Evolutionary conservation across 2,113 vertebrate species (phyloP), one percentile per base, ranked within the genome.

Genomic region (Sinocyclocheilus anophthalmus): DNA sequence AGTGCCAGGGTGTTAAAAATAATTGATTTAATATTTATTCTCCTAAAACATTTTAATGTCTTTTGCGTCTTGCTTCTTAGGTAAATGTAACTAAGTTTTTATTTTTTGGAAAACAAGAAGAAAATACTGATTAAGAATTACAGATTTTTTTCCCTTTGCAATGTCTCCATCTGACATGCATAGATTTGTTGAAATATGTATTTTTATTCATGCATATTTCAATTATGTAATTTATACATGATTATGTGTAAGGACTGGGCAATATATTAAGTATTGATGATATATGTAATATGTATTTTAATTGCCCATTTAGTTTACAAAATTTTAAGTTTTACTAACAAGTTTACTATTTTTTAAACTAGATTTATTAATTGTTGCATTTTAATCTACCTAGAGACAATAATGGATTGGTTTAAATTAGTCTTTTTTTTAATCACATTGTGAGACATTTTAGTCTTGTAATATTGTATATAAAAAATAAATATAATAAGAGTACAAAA

Each of bases 161-260:
- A 37, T 53, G 13, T 22, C 33, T 72, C 9, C 13, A 45, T 78
- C 39, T 45, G 59, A 37, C 63, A 67, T 37, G 20, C 9, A 10
- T 63, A 37, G 42, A 22, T 72, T 72, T 78, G 20, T 9, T 37
- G 39, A 84, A 76, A 84, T 72, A 55, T 82, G 16, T 75, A 26
- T 70, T 77, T 81, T 26, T 20, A 70, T 84, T 82, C 37, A 42
- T 81, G 13, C 39, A 73, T 82, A 48, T 85, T 81, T 45, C 50
- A 42, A 33, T 65, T 26, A 30, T 81, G 5, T 18, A 33, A 33
- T 50, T 48, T 84, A 20, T 50, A 33, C 33, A 39, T 84, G 72
- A 20, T 61, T 84, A 39, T 84, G 57, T 81, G 65, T 42, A 18
- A 72, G 10, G 18, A 42, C 18, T 72, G 1, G 18, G 37, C 0